Percentiles rank a stretch among this genome's conserved stretches.
Conservation (phyloP, 2,888 invertebrate species). For the Apotomis turbidana region DNA sequence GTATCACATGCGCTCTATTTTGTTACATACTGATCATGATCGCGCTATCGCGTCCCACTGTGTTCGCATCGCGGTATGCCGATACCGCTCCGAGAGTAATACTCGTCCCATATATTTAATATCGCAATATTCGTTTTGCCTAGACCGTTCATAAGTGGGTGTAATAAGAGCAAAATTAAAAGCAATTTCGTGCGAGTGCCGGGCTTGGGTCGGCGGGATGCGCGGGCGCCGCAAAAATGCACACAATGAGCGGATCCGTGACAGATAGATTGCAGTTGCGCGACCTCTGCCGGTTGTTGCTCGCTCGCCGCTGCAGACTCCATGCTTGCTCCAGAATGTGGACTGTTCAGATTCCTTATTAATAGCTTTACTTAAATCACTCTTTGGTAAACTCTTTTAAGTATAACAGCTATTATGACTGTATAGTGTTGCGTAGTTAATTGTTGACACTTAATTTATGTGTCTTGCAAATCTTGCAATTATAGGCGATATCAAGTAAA, state of each 20-base stretch:
- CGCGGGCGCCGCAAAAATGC: slow-evolving; percentile 46
- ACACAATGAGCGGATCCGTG: slow-evolving; percentile 48
- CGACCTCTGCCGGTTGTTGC: slow-evolving; percentile 39
- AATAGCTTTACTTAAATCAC: too few species aligned
- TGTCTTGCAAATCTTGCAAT: too few species aligned
- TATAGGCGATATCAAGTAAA: too few species aligned
- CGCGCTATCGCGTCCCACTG: neutral
- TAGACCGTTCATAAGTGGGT: slow-evolving; percentile 40
- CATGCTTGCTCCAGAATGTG: slow-evolving; percentile 9
- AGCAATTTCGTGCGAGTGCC: slow-evolving; percentile 40
- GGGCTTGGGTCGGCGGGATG: slow-evolving; percentile 15
- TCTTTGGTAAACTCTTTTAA: too few species aligned
- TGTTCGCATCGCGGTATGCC: slow-evolving; percentile 25
- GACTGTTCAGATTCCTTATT: neutral
- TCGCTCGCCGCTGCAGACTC: slow-evolving; percentile 32
- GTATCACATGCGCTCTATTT: slow-evolving; percentile 34
- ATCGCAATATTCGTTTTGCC: slow-evolving; percentile 38
- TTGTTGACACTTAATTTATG: too few species aligned
- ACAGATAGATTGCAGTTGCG: slow-evolving; percentile 50
- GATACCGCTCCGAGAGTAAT: slow-evolving; percentile 13
- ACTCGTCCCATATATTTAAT: slow-evolving; percentile 36
- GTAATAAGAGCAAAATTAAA: slow-evolving; percentile 45
- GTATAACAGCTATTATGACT: too few species aligned
- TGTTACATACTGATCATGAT: slow-evolving; percentile 30
- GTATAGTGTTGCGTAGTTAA: too few species aligned